Evolutionary conservation across 2,888 invertebrate species (phyloP), one percentile per base, ranked within the genome.

Genomic region (Prosopocoilus inquinatus): DNA sequence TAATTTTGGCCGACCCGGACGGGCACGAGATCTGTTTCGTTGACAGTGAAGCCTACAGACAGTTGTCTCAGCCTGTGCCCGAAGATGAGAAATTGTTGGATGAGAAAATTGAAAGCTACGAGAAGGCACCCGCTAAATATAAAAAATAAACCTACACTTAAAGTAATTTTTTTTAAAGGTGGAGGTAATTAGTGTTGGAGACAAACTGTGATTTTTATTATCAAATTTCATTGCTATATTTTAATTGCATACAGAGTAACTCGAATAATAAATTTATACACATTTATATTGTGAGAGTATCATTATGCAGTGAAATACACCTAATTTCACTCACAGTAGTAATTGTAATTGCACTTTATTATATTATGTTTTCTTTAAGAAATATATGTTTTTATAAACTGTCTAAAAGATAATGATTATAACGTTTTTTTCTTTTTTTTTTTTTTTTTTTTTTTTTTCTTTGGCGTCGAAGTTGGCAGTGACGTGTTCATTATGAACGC

Each of bases 21-120:
- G 93, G 87, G 0, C 97, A 97, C 76, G 98, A 99, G 81, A 98
- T 99, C 62, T 98, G 98, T 78, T 97, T 97, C 77, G 98, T 98
- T 3, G 97, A 96, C 60, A 96, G 96, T 68, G 96, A 96, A 80
- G 95, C 90, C 35, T 99, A 96, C 80, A 79, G 88, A 4, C 83
- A 95, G 68, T 78, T 98, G 36, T 96, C 96, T 0, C 82, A 89
- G 66, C 84, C 92, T 2, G 97, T 98, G 74, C 87, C 90, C 0
- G 83, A 88, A 50, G 91, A 91, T 46, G 90, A 94, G 64, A 80
- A 82, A n/a, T 82, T 89, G 39, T 80, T 98, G 20, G 84, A 90
- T 65, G 85, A 88, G 74, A 91, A 83, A 66, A 91, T 94, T 60
- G 80, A 80, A 59, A 82, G 89, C 89, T 71, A 48, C 4, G 13